A percentile compares a stretch with the other conserved stretches of the same genome.
These are phyloP conservation scores for Catharus bicknelli DNA, from an alignment of 2,113 vertebrate genomes.

Conservation along the genomic window DNA sequence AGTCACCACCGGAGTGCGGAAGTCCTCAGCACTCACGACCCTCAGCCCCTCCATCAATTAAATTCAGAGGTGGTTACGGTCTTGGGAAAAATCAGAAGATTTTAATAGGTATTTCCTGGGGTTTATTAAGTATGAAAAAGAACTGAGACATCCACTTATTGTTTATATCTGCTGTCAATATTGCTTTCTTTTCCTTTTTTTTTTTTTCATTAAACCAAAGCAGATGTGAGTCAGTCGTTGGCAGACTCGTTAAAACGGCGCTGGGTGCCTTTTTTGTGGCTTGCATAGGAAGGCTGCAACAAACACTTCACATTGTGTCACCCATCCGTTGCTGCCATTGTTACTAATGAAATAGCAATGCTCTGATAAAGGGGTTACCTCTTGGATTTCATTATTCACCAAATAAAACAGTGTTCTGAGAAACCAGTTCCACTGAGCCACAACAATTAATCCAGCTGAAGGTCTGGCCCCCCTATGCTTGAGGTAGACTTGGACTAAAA, in stretches of 20 bases:
- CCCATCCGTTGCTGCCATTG: neutral
- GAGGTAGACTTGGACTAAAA: slow-evolving; percentile 1
- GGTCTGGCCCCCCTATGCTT: neutral
- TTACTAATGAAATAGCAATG: slow-evolving; percentile 3
- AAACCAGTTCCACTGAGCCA: slow-evolving; percentile 12
- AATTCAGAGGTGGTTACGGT: neutral
- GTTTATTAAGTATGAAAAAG: slow-evolving; percentile 24
- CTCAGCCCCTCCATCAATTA: neutral
- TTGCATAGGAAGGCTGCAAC: neutral
- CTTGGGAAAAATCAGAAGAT: neutral
- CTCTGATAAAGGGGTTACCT: neutral
- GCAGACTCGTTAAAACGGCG: neutral
- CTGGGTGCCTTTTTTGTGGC: neutral
- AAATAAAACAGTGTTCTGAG: neutral
- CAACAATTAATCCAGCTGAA: slow-evolving; percentile 26
- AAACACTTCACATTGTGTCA: neutral
- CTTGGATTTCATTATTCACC: neutral
- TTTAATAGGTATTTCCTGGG: slow-evolving; percentile 22
- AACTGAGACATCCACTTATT: neutral
- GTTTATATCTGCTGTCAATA: slow-evolving; percentile 3
- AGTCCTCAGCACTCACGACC: neutral
- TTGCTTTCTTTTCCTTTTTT: neutral
- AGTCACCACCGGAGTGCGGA: neutral
- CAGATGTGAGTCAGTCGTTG: slow-evolving; percentile 12
- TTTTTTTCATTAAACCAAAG: neutral